These are phyloP conservation scores for Dendrocincla fuliginosa DNA, from an alignment of 2,797 vertebrate species.

Conservation along the genomic window DNA sequence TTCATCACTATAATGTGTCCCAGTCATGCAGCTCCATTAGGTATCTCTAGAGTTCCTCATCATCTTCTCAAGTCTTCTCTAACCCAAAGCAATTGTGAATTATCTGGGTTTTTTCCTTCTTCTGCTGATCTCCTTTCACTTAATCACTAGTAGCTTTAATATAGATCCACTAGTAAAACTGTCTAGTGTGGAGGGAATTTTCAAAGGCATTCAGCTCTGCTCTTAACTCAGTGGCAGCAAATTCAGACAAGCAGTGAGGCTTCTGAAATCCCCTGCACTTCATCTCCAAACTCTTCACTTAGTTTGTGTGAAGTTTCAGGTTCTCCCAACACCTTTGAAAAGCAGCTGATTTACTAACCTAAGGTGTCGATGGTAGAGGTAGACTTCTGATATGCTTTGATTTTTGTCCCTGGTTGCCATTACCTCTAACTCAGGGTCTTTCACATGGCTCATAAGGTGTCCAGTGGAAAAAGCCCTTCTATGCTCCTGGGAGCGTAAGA, in stretches of 20 bases:
- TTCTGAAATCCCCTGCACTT: neutral
- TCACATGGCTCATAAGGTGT: neutral
- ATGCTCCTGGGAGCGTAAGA: fast-evolving
- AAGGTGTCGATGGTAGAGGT: neutral
- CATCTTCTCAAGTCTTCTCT: neutral
- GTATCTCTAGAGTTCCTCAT: neutral
- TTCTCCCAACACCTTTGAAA: neutral
- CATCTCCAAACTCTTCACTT: neutral
- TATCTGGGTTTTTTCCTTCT: neutral
- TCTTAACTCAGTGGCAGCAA: neutral
- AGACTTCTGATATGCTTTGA: neutral
- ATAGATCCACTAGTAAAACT: neutral
- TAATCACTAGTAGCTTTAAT: neutral
- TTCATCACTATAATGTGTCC: neutral
- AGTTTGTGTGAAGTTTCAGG: neutral
- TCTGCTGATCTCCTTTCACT: neutral
- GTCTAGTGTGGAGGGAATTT: neutral
- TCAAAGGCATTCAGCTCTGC: neutral
- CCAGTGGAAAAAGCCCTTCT: neutral
- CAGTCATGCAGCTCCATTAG: neutral
- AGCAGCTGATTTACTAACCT: neutral
- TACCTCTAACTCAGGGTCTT: neutral
- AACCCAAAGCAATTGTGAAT: neutral
- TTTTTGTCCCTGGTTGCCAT: neutral
- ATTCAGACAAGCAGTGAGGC: neutral